A percentile compares a stretch with the other conserved stretches of the same genome.
Evolutionary conservation across 2,113 vertebrate species (phyloP).

Genomic region (Mugil cephalus): DNA sequence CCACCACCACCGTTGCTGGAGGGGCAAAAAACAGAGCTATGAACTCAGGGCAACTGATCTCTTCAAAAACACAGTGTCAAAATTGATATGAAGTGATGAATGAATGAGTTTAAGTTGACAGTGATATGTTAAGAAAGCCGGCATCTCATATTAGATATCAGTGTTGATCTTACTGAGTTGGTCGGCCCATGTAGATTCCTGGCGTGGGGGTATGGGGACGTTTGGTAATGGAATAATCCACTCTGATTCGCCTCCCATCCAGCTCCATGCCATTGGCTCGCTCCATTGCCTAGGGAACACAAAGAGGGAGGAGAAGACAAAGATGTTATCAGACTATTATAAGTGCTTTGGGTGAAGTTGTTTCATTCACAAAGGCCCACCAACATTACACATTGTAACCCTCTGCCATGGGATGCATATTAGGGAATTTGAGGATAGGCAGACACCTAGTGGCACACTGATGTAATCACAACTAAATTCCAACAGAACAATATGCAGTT

Average conservation of each 20-base stretch:
- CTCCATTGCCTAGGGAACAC: slow-evolving; percentile 89
- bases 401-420: neutral
- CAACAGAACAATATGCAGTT: neutral
- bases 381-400: slow-evolving; percentile 1
- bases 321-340: slow-evolving; percentile 8
- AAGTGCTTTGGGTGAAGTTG: neutral
- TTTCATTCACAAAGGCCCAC: slow-evolving; percentile 23
- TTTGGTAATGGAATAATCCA: slow-evolving; percentile 96
- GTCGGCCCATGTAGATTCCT: slow-evolving; percentile 95
- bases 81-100: neutral
- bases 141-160: neutral
- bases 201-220: slow-evolving; percentile 93
- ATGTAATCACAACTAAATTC: slow-evolving; percentile 42
- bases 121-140: neutral
- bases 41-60: neutral
- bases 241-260: slow-evolving; percentile 91
- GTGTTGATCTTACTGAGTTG: slow-evolving; percentile 86
- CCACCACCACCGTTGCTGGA: slow-evolving; percentile 69
- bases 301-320: slow-evolving; percentile 9
- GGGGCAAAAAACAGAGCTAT: neutral
- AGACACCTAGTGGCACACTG: slow-evolving; percentile 70
- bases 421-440: slow-evolving; percentile 32
- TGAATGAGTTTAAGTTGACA: too few relatives aligned
- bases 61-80: neutral
- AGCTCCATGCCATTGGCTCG: slow-evolving; percentile 95